Evolutionary conservation across 2,113 vertebrate species (phyloP).

Genomic region (Hepsetus odoe): DNA sequence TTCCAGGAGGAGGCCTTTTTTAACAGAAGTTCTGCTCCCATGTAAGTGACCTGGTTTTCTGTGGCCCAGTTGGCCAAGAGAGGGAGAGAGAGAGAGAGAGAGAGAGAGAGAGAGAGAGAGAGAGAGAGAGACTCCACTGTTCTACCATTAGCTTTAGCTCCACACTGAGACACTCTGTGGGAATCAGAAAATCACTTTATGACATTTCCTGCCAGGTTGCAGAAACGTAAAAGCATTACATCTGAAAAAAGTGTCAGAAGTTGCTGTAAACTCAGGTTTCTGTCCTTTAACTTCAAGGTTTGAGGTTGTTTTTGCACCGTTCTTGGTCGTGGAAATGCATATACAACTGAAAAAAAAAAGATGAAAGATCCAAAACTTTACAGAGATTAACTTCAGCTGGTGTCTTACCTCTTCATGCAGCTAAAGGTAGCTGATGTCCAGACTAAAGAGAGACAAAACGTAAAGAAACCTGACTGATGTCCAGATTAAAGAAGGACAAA

Average conservation of each 20-base stretch:
- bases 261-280: not conserved
- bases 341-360: not conserved
- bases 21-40: conserved; percentile 65
- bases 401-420: not conserved
- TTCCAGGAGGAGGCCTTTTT: conserved; percentile 72
- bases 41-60: conserved; percentile 76
- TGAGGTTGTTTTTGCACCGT: not conserved
- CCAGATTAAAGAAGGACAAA: no score
- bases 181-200: conserved; percentile 28
- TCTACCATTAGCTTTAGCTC: conserved; percentile 17
- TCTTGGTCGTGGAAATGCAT: not conserved
- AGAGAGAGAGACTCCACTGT: conserved; percentile 26
- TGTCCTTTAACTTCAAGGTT: not conserved
- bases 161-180: conserved; percentile 30
- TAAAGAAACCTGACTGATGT: no score
- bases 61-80: conserved; percentile 70
- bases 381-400: not conserved
- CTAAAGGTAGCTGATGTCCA: no score
- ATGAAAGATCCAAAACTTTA: not conserved
- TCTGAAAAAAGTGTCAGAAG: not conserved
- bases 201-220: conserved; percentile 10
- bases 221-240: conserved; percentile 8
- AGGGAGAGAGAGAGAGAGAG: conserved; percentile 35
- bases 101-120: conserved; percentile 41
- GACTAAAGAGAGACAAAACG: no score